These are phyloP conservation scores for Falco punctatus DNA, from an alignment of 2,113 vertebrate species.

Conservation along the genomic window DNA sequence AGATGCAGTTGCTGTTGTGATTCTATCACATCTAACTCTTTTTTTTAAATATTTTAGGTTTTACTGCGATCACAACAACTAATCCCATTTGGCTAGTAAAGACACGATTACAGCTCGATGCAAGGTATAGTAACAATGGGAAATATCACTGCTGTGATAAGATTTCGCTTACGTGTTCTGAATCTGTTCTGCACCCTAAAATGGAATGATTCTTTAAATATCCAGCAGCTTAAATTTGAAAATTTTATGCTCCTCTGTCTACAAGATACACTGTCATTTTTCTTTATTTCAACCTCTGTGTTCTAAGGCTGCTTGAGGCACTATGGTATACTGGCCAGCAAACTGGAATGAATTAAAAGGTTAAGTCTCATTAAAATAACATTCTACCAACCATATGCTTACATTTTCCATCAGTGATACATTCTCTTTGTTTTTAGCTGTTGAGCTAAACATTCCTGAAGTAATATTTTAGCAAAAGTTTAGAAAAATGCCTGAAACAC, in stretches of 20 bases:
- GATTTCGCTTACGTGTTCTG: neutral
- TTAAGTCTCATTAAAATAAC: neutral
- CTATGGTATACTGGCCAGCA: neutral
- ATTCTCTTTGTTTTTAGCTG: neutral
- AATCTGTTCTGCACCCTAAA: neutral
- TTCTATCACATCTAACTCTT: constrained; percentile 65
- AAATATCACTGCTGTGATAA: neutral
- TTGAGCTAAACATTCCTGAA: neutral
- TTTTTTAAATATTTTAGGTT: constrained; percentile 85
- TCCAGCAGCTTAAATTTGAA: neutral
- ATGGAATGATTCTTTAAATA: neutral
- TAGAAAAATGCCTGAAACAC: neutral
- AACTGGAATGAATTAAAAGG: neutral
- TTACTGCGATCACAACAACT: constrained; percentile 96
- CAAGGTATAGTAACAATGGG: constrained; percentile 78
- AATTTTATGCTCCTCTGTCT: neutral
- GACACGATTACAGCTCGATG: constrained; percentile 96
- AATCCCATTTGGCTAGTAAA: constrained; percentile 99
- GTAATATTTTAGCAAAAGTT: neutral
- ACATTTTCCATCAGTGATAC: neutral
- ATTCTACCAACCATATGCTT: neutral
- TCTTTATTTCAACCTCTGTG: neutral
- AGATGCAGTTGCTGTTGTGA: neutral
- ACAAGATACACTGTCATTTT: rapidly evolving
- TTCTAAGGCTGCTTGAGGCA: neutral